Evolutionary conservation across 2,888 invertebrate genomes (phyloP), one percentile per base, ranked within the genome.

Genomic region (Acanthosepion esculentum): DNA sequence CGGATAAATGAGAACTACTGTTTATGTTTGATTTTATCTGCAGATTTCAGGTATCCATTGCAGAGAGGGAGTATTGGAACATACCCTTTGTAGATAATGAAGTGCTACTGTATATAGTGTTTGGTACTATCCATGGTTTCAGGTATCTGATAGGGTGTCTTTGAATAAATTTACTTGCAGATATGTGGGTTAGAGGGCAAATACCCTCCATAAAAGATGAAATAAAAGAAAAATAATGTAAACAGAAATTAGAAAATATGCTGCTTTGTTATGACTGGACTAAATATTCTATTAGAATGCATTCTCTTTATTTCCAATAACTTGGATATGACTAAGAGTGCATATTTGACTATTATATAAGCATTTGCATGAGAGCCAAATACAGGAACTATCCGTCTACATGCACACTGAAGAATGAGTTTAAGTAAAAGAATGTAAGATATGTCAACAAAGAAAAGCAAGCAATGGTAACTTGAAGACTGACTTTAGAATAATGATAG

Each of bases 401-500:
- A 23, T 59, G 59, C 59, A 59, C 23, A 7, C 26, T 15, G n/a
- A n/a, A 33, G 78, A 29, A 78, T 8, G 10, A n/a, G 10, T 78
- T 78, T 12, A 78, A 78, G 78, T 33, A 78, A 33, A 78, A 78
- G 78, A 33, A 78, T 78, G n/a, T 78, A 12, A n/a, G n/a, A 78
- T 78, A 78, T n/a, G n/a, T 78, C 78, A 78, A n/a, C 78, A 78
- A 78, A 78, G 78, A 78, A 78, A 78, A 78, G 18, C 78, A n/a
- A 78, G n/a, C 12, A 78, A 78, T 33, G 59, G 59, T 59, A 59
- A 59, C 59, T 23, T 59, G 59, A 59, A 78, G n/a, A 78, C 78
- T n/a, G 78, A n/a, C 78, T 78, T 78, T 78, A 78, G 78, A 78
- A 78, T 78, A 78, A 78, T 78, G 78, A 78, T 18, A 78, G 78